Base-by-base conservation (phyloP, 2,888 invertebrate species). In the Dicyrtomina minuta region DNA sequence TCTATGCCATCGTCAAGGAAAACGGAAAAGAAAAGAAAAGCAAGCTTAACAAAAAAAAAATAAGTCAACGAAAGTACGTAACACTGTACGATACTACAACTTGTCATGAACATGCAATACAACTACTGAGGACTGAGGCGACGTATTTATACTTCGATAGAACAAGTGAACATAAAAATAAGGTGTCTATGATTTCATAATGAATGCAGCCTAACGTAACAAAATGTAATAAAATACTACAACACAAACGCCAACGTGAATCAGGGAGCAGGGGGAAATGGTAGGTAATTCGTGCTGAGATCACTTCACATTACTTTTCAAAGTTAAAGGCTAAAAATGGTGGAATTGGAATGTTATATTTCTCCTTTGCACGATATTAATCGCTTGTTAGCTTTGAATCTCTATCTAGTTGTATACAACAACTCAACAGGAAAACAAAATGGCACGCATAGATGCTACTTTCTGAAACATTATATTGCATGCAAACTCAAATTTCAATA, bases 1-100 rank as follows among this genome's bases (percentile, higher is more conserved):
- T 72, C 78, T 78, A 70, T 17, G 51, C 20, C 51, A 49, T 66
- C 55, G 39, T 39, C 20, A 60, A 62, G 53, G 56, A 33, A 46
- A 70, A 58, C 41, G 61, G 17, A 67, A 66, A 68, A 66, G 33
- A 41, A 41, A 55, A 55, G 51, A 46, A 65, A 64, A 67, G 46
- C 39, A 70, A 68, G 62, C 59, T 62, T 49, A 59, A 68, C 20
- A 26, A 15, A 59, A 72, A 44, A 60, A 46, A 17, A 26, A 26
- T 56, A 61, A 61, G 20, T 51, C 12, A 44, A 8, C 43, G 43
- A 10, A 3, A 26, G 22, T 24, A 55, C 26, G 12, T 51, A 13
- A 51, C 8, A 51, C 13, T 41, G 10, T 12, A 46, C 46, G 17
- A 46, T 46, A 46, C 15, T 46, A 46, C 46, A 6, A 46, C 46